Base-by-base conservation (phyloP, 2,113 vertebrate species). In the Edolisoma coerulescens region DNA sequence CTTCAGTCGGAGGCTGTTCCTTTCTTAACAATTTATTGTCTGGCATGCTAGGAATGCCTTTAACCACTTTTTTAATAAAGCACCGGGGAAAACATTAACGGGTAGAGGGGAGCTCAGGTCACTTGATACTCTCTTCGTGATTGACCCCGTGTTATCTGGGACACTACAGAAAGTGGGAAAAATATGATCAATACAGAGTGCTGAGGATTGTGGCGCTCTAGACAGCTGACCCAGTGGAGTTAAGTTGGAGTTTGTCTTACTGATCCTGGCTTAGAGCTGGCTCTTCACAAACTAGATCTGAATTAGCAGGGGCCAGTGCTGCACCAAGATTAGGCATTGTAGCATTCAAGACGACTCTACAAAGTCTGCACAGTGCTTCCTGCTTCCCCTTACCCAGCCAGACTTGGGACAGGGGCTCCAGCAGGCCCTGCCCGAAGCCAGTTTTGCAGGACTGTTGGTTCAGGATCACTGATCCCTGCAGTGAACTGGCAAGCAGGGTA, bases 361-460 rank as follows among this genome's bases (percentile, higher is more conserved):
- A 35, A 65, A 70, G 75, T 26, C 61, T 75, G 52, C 4, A 0
- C 30, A 9, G 18, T 39, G 33, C 52, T 81, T 52, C 30, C 52
- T 81, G 60, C 59, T 74, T 90, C 81, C 65, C 27, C 33, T 67
- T 70, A 19, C 47, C 13, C 56, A 33, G 37, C 35, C 23, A 15
- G 73, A 7, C 33, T 10, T 56, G 73, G 41, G 49, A 13, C 32
- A 65, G 80, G 63, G 53, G 35, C 54, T 91, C n/a, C 59, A 53
- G 23, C 4, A 1, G 33, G 35, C 21, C 28, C 42, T 67, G 45
- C 15, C 4, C 2, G 33, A 59, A 45, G 33, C 47, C 0, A 0
- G 8, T 74, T 81, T 69, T 77, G n/a, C 68, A 52, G 49, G 16
- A 44, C n/a, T 63, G 10, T 52, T 2, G 3, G 22, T 74, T 50